phyloP scores from a whole-genome alignment of 2,797 vertebrate species.

The Myiothlypis chrysogaster region DNA sequence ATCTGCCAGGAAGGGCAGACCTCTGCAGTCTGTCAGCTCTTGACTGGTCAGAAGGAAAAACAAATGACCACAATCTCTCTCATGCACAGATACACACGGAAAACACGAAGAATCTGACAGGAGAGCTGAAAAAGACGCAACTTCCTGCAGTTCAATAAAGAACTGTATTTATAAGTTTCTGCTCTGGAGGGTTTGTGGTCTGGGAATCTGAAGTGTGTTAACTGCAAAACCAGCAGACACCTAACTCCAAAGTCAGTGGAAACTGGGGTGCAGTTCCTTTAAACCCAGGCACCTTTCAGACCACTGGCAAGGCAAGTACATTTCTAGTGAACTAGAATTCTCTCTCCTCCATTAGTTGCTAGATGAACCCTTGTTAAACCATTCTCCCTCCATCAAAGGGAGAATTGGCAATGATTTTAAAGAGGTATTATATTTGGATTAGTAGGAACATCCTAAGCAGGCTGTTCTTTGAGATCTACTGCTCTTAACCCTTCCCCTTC shows the following conservation, averaged over 20 bases:
- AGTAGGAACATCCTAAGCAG: neutral
- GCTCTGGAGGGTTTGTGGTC: neutral
- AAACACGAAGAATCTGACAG: neutral
- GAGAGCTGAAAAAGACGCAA: neutral
- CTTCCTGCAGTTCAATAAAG: neutral
- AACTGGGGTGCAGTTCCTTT: neutral
- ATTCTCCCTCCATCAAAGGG: neutral
- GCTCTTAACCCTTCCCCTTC: neutral
- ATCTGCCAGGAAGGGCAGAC: neutral
- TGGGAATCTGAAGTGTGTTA: neutral
- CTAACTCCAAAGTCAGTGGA: neutral
- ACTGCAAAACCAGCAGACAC: neutral
- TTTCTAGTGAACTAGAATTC: neutral
- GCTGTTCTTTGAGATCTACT: neutral
- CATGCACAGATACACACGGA: neutral
- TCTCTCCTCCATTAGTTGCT: neutral
- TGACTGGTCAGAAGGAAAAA: neutral
- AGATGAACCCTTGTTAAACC: neutral
- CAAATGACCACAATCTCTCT: neutral
- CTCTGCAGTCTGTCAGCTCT: neutral
- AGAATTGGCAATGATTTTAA: neutral
- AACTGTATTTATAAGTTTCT: neutral
- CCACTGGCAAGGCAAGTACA: neutral
- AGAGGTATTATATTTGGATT: neutral
- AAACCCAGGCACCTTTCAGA: neutral